Conservation (phyloP, 1,140 invertebrate genomes). For the Cataglyphis hispanica region DNA sequence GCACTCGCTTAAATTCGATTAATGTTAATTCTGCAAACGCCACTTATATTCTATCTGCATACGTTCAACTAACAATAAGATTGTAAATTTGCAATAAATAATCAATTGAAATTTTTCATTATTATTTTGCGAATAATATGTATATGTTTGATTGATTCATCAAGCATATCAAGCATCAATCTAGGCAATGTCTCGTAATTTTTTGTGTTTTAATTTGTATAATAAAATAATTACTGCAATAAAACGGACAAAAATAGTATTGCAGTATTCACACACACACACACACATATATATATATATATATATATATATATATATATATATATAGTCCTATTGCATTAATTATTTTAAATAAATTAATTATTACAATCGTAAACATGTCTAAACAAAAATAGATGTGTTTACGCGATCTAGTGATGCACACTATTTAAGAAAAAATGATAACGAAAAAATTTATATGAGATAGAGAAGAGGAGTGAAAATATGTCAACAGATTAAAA, state of each 20-base stretch:
- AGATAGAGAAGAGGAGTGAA: too few relatives aligned
- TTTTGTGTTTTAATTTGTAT: not conserved
- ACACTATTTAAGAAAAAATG: not conserved
- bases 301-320: too few relatives aligned
- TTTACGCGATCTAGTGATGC: not conserved
- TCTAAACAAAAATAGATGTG: not conserved
- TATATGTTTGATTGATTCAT: not conserved
- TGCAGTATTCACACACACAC: not conserved
- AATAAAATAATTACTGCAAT: slow-evolving; percentile 4
- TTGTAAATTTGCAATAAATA: slow-evolving; percentile 11
- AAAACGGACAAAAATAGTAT: not conserved
- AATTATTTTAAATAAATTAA: not conserved
- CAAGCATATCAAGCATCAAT: not conserved
- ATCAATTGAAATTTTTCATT: not conserved
- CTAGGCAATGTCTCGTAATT: not conserved
- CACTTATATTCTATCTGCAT: not conserved
- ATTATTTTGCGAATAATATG: not conserved
- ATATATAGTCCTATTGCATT: not conserved
- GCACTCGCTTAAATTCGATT: slow-evolving; percentile 34
- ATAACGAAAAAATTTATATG: not conserved
- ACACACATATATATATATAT: too few relatives aligned
- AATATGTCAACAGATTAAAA: not conserved
- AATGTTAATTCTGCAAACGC: slow-evolving; percentile 10
- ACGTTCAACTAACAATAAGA: not conserved
- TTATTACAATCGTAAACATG: not conserved